Percentiles rank a stretch among this genome's conserved stretches.
These are phyloP conservation scores for Psittacula echo DNA, from an alignment of 2,797 vertebrate species.

Conservation along the genomic window DNA sequence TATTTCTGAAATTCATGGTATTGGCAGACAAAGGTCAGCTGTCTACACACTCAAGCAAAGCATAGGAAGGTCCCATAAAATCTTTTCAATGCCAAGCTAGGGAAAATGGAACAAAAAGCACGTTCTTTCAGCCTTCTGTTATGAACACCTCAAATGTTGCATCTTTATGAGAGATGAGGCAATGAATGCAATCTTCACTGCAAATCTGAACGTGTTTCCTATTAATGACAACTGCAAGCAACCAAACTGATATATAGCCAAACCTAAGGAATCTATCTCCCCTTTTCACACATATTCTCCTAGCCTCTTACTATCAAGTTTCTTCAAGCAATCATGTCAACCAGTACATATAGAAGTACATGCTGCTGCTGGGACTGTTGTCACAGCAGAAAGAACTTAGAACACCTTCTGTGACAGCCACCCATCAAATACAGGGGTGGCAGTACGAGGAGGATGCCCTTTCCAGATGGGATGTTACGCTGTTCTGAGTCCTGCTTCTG, in stretches of 20 bases:
- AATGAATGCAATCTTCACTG: neutral
- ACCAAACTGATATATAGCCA: rapidly evolving
- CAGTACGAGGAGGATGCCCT: neutral
- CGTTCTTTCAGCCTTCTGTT: neutral
- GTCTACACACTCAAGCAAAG: neutral
- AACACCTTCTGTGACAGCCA: neutral
- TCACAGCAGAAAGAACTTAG: neutral
- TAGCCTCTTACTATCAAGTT: neutral
- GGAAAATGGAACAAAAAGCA: neutral
- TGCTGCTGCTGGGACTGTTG: neutral
- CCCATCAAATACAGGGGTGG: neutral
- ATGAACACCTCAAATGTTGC: neutral
- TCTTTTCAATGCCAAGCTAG: neutral
- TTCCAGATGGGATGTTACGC: neutral
- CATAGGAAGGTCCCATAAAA: neutral
- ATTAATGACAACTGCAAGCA: neutral
- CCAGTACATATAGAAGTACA: rapidly evolving
- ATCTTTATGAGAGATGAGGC: neutral
- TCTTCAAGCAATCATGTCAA: neutral
- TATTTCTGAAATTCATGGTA: neutral
- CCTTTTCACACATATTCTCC: neutral
- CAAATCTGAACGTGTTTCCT: neutral
- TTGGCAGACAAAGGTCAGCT: neutral
- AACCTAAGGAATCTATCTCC: neutral
- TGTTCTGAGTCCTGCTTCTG: neutral